A percentile compares a stretch with the other conserved stretches of the same genome.
Evolutionary conservation across 2,888 invertebrate genomes (phyloP).

Genomic region (Habrosyne pyritoides): DNA sequence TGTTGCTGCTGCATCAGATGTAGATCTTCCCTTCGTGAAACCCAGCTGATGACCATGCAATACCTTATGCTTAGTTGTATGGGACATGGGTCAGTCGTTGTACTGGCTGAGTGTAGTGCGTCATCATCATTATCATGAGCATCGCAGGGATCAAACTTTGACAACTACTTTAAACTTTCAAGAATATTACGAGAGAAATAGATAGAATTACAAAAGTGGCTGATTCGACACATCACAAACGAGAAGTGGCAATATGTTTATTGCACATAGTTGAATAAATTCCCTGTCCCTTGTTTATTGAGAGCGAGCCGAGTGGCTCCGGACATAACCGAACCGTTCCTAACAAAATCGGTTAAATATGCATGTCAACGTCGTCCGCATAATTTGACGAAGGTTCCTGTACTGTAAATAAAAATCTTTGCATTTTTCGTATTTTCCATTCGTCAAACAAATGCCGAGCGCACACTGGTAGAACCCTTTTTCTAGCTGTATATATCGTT

Average conservation of each 20-base stretch:
- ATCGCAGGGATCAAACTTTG: no score
- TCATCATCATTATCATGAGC: no score
- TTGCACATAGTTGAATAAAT: background rate
- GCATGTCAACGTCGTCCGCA: conserved; percentile 5
- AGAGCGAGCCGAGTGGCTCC: background rate
- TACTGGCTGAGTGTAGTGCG: no score
- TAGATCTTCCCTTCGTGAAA: no score
- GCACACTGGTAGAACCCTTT: background rate
- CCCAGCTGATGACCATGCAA: no score
- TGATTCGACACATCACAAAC: background rate
- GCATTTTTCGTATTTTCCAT: conserved; percentile 7
- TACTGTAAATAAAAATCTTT: conserved; percentile 5
- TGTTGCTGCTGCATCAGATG: no score
- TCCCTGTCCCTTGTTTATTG: background rate
- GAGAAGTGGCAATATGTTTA: no score
- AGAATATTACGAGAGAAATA: no score
- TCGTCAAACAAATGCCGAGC: conserved; percentile 1
- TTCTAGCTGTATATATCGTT: background rate
- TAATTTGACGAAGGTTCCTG: conserved; percentile 8
- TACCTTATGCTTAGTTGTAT: no score
- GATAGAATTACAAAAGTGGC: background rate
- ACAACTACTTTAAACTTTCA: no score
- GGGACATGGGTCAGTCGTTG: no score
- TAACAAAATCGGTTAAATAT: conserved; percentile 6
- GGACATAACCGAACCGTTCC: background rate